A percentile compares a stretch with the other conserved stretches of the same genome.
These are phyloP conservation scores for Arion vulgaris DNA, from an alignment of 1,140 invertebrate species.

Conservation along the genomic window DNA sequence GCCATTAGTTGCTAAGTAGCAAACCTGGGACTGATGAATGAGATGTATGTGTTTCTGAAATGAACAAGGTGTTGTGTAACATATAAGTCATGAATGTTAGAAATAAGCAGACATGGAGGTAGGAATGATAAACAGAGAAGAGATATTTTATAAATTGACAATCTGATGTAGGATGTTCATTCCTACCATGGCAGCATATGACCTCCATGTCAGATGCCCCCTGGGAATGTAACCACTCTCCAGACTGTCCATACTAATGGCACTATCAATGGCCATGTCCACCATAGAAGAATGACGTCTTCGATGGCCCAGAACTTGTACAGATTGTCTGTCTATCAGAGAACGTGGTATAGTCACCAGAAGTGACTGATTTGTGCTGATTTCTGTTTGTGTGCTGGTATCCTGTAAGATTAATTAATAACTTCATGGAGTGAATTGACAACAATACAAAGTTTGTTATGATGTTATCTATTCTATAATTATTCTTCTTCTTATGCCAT, in stretches of 20 bases:
- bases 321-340: constrained; percentile 27
- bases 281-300: constrained; percentile 39
- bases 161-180: constrained; percentile 52
- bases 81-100: too few relatives aligned
- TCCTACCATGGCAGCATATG: constrained; percentile 51
- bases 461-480: not conserved
- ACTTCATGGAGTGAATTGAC: not conserved
- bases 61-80: too few relatives aligned
- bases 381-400: constrained; percentile 48
- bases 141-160: constrained; percentile 37
- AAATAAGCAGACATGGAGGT: too few relatives aligned
- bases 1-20: too few relatives aligned
- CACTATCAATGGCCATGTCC: constrained; percentile 39
- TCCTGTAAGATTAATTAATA: constrained; percentile 37
- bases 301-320: constrained; percentile 1
- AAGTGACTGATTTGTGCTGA: constrained; percentile 42
- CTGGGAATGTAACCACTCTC: constrained; percentile 45
- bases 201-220: constrained; percentile 44
- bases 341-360: constrained; percentile 48
- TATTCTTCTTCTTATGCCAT: not conserved
- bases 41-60: too few relatives aligned
- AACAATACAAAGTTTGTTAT: not conserved
- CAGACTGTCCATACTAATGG: constrained; percentile 50
- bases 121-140: too few relatives aligned
- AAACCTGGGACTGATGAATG: too few relatives aligned